These are phyloP conservation scores for Suncus etruscus DNA, from an alignment of 2,113 vertebrate genomes.

Conservation along the genomic window DNA sequence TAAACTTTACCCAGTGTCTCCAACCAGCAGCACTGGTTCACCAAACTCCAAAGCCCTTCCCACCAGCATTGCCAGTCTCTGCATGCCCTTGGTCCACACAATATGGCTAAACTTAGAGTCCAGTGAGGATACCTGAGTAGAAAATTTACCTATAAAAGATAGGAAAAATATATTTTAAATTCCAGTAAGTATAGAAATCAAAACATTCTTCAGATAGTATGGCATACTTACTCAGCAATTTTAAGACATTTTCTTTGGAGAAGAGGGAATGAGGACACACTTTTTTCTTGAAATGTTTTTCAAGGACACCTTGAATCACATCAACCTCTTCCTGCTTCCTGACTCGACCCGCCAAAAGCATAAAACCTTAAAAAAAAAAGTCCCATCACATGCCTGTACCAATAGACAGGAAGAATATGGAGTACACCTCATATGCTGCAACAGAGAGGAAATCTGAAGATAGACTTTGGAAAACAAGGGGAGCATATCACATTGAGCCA, in stretches of 20 bases:
- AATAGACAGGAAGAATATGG: not conserved
- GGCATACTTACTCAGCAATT: constrained; percentile 93
- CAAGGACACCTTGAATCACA: constrained; percentile 92
- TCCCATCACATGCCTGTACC: not conserved
- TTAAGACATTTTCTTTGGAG: constrained; percentile 90
- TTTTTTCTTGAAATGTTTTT: constrained; percentile 96
- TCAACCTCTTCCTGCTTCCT: constrained; percentile 94
- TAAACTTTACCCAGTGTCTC: constrained; percentile 95
- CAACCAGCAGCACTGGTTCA: constrained; percentile 96
- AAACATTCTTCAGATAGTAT: not conserved
- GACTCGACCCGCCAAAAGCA: constrained; percentile 97
- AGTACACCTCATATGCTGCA: not conserved
- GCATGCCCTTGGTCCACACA: constrained; percentile 95
- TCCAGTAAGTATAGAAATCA: not conserved
- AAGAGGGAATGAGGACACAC: constrained; percentile 92
- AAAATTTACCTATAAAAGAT: constrained; percentile 84
- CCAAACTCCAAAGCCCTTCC: constrained; percentile 95
- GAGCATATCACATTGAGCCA: not conserved
- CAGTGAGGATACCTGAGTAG: constrained; percentile 85
- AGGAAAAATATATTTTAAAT: constrained; percentile 60
- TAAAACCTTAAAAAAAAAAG: constrained; percentile 90
- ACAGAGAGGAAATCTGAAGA: not conserved
- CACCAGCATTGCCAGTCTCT: constrained; percentile 92
- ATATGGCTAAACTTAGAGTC: constrained; percentile 93
- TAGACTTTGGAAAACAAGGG: not conserved